Conservation (phyloP, 2,113 vertebrate species). For the Hymenochirus boettgeri region DNA sequence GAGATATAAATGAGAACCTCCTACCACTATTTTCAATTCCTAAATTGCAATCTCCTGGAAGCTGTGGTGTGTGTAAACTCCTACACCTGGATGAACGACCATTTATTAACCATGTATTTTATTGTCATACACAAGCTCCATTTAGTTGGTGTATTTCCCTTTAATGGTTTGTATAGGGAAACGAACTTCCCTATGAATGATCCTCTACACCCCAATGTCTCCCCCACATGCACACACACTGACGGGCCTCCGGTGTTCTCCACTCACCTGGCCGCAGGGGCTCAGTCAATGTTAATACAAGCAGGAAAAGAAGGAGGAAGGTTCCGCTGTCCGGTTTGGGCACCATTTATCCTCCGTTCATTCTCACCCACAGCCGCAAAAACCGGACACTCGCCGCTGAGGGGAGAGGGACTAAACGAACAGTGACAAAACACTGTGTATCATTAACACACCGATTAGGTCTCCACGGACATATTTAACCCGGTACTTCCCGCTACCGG, state of each 20-base stretch:
- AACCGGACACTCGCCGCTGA: slow-evolving; percentile 42
- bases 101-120: no score
- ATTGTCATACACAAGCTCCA: no score
- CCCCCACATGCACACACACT: not conserved
- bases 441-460: slow-evolving; percentile 54
- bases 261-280: slow-evolving; percentile 82
- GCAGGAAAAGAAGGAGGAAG: slow-evolving; percentile 84
- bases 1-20: no score
- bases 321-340: slow-evolving; percentile 89
- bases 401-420: not conserved
- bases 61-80: no score
- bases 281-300: slow-evolving; percentile 84
- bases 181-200: no score
- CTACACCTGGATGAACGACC: no score
- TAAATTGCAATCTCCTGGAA: no score
- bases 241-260: not conserved
- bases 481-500: slow-evolving; percentile 31
- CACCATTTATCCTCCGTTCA: slow-evolving; percentile 99
- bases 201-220: not conserved
- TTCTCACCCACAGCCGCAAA: slow-evolving; percentile 65
- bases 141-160: no score
- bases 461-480: slow-evolving; percentile 17
- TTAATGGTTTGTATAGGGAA: no score
- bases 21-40: no score
- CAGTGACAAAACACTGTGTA: slow-evolving; percentile 23